Percentiles rank a stretch among this genome's conserved stretches.
These are phyloP conservation scores for Apantesis nais DNA, from an alignment of 2,888 invertebrate genomes.

Conservation along the genomic window DNA sequence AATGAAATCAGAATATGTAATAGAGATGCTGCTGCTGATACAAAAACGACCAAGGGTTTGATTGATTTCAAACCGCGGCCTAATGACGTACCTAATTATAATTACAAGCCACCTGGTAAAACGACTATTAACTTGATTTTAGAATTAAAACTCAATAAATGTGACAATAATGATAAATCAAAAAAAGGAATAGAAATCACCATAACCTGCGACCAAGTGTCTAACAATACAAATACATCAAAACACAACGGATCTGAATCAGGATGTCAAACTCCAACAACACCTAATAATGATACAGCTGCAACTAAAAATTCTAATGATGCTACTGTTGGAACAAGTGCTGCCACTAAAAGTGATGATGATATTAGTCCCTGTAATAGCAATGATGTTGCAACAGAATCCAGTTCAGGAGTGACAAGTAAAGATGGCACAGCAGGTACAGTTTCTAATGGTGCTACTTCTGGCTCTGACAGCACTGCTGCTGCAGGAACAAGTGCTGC, in stretches of 20 bases:
- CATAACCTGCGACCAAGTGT: background rate
- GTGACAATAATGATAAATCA: background rate
- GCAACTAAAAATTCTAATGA: too few relatives aligned
- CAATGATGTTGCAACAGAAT: too few relatives aligned
- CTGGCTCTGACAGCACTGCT: background rate
- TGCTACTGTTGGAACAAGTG: too few relatives aligned
- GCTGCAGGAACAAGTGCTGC: background rate
- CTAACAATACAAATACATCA: background rate
- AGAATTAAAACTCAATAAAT: constrained; percentile 8
- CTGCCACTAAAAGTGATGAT: too few relatives aligned
- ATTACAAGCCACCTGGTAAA: background rate
- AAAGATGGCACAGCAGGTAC: too few relatives aligned
- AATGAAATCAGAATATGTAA: constrained; percentile 30
- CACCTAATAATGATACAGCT: too few relatives aligned
- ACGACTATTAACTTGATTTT: constrained; percentile 26
- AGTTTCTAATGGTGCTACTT: too few relatives aligned
- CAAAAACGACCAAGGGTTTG: constrained; percentile 47
- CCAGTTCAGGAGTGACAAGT: too few relatives aligned
- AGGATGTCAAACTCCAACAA: background rate
- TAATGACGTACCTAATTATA: background rate
- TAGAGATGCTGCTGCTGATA: constrained; percentile 28
- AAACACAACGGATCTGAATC: background rate
- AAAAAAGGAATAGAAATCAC: background rate
- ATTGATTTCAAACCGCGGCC: constrained; percentile 42
- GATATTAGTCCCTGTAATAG: too few relatives aligned